Percentiles rank a stretch among this genome's conserved stretches.
Conservation (phyloP, 30 jellyfish, hydroid and myxozoan genomes). For the Aurelia coerulea region DNA sequence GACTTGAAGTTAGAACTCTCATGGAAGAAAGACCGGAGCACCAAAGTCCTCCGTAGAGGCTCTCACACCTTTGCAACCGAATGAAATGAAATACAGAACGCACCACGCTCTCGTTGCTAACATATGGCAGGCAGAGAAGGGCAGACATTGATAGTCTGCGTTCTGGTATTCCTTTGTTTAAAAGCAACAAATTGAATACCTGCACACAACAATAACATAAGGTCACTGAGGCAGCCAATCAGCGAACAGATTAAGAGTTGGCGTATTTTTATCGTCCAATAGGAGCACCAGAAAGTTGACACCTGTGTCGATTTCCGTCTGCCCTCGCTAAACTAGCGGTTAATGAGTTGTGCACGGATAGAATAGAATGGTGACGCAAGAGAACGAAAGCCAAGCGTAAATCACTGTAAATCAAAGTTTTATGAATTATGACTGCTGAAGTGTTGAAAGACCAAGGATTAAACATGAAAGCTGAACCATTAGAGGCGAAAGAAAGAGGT, state of each 20-base stretch:
- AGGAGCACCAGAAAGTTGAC: conserved; percentile 80
- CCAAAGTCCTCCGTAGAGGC: too few species aligned
- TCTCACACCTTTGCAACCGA: too few species aligned
- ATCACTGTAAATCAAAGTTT: conserved; percentile 11
- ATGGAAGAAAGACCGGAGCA: too few species aligned
- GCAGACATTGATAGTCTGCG: too few species aligned
- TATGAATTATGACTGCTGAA: conserved; percentile 55
- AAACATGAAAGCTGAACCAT: conserved; percentile 65
- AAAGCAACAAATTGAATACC: conserved; percentile 46
- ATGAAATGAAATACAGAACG: too few species aligned
- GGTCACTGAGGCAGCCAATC: conserved; percentile 79
- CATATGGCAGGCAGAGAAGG: too few species aligned
- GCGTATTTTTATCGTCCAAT: conserved; percentile 56
- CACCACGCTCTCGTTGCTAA: too few species aligned
- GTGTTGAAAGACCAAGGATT: conserved; percentile 53
- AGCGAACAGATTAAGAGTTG: conserved; percentile 47
- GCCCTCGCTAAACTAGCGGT: conserved; percentile 65
- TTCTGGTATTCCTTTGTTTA: conserved; percentile 19
- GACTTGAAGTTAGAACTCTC: too few species aligned
- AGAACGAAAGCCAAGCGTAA: conserved; percentile 30
- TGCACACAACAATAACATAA: conserved; percentile 79
- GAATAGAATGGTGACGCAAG: conserved; percentile 63
- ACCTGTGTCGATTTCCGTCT: conserved; percentile 73
- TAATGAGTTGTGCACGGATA: conserved; percentile 46
- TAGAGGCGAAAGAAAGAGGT: conserved; percentile 68